Evolutionary conservation across 2,888 invertebrate genomes (phyloP).

Genomic region (Calliphora vomitoria): DNA sequence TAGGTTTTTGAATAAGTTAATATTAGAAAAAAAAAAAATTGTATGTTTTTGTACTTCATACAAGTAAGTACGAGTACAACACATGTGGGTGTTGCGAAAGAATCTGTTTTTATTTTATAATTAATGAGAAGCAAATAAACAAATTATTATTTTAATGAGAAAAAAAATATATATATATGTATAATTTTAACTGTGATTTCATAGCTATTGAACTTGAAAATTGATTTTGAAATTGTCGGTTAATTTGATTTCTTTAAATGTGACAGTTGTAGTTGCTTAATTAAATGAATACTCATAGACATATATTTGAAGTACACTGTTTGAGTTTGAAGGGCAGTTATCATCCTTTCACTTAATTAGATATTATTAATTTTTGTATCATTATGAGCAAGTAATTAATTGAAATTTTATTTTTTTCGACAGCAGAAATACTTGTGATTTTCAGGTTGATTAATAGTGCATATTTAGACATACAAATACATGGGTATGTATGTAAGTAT

Average conservation of each 20-base stretch:
- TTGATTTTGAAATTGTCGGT: not conserved
- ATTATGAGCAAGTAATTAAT: not conserved
- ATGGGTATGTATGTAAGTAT: too few relatives aligned
- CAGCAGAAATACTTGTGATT: not conserved
- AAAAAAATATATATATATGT: not conserved
- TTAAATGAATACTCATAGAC: not conserved
- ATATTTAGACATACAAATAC: too few relatives aligned
- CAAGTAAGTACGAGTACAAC: not conserved
- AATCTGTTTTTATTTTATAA: conserved; percentile 18
- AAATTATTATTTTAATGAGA: not conserved
- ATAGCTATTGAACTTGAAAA: conserved; percentile 55
- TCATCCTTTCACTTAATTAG: not conserved
- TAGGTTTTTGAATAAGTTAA: conserved; percentile 19
- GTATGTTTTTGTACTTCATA: not conserved
- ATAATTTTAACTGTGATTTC: conserved; percentile 15
- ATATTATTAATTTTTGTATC: not conserved
- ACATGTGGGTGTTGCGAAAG: conserved; percentile 57
- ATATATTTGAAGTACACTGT: not conserved
- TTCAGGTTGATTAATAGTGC: too few relatives aligned
- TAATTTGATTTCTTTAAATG: not conserved
- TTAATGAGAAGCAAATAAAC: conserved; percentile 18
- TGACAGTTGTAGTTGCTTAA: not conserved
- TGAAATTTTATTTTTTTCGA: not conserved
- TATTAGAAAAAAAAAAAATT: not conserved
- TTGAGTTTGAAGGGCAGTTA: not conserved